Evolutionary conservation across 2,797 vertebrate species (phyloP), one percentile per base, ranked within the genome.

Genomic region (Vultur gryphus): DNA sequence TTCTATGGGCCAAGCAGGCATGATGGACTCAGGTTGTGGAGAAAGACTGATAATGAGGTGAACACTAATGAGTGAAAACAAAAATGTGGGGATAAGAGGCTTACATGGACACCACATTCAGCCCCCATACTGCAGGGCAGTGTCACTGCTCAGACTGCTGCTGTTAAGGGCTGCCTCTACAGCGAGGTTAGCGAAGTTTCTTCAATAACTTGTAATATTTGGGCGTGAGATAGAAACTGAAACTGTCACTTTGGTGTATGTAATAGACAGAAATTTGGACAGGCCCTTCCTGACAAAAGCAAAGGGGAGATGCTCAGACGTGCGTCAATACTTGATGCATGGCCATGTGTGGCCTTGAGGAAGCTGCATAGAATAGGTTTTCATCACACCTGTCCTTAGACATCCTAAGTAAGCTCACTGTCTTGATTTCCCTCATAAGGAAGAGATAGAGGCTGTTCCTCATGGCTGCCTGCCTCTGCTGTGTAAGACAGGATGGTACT

Each of bases 161-260:
- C 6, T 57, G 15, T 11, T 28, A 39, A 71, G 46, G 16, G 13
- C 16, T 49, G 16, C 10, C 5, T 14, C 31, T 71, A 24, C 25
- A 51, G 41, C 1, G 9, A 59, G 10, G 9, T 25, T 51, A 51
- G 5, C 0, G 0, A 20, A 4, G 3, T 78, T 70, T 75, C 16
- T 62, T 75, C 44, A 35, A 21, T 51, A n/a, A 51, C 6, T 13
- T n/a, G 28, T 39, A 31, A 24, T 18, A 41, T 39, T 33, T 75
- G 16, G 5, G 20, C 2, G 1, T 39, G 23, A 83, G 46, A 33
- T 3, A 52, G 15, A 70, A 84, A 62, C 11, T 6, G 28, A 71
- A 78, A 64, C 4, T 21, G 9, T 81, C 25, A 23, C 55, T 62
- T 75, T 12, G 9, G 10, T 48, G 9, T 49, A 9, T 23, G 5